Percentiles rank a stretch among this genome's conserved stretches.
phyloP scores from a whole-genome alignment of 2,888 invertebrate species.

The Elysia crispata region DNA sequence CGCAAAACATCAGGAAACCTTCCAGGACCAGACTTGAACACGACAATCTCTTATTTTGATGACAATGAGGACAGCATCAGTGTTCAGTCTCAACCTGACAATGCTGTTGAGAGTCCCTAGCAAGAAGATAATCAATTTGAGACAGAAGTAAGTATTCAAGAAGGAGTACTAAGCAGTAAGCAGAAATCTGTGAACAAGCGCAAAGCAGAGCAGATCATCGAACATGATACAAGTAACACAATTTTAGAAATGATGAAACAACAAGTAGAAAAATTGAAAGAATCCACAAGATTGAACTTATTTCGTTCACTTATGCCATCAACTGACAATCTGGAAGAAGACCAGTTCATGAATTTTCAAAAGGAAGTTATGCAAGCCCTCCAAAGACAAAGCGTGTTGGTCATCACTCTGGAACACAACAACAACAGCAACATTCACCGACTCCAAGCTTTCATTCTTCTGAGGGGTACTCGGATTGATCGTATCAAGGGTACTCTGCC shows the following conservation, averaged over 20 bases:
- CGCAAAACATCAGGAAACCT: slow-evolving; percentile 17
- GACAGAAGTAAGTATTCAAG: slow-evolving; percentile 9
- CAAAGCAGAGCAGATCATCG: slow-evolving; percentile 38
- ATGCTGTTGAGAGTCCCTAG: slow-evolving; percentile 18
- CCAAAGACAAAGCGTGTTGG: slow-evolving; percentile 11
- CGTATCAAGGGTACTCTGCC: no score
- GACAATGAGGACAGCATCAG: slow-evolving; percentile 32
- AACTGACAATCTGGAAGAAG: slow-evolving; percentile 27
- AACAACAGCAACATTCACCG: neutral
- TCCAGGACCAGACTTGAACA: slow-evolving; percentile 23
- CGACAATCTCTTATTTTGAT: no score
- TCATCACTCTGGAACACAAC: neutral
- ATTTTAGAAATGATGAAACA: slow-evolving; percentile 27
- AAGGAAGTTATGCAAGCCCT: slow-evolving; percentile 5
- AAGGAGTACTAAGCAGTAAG: neutral
- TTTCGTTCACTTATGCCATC: slow-evolving; percentile 40
- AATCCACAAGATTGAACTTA: slow-evolving; percentile 38
- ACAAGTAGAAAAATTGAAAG: neutral
- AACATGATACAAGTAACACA: slow-evolving; percentile 14
- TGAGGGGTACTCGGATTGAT: no score
- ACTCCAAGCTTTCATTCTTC: neutral
- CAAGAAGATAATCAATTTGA: slow-evolving; percentile 2
- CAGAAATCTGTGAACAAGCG: slow-evolving; percentile 28
- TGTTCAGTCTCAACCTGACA: slow-evolving; percentile 26
- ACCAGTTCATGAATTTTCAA: slow-evolving; percentile 42